Base-by-base conservation (phyloP, 30 jellyfish, hydroid and myxozoan species). In the Hydractinia echinata region DNA sequence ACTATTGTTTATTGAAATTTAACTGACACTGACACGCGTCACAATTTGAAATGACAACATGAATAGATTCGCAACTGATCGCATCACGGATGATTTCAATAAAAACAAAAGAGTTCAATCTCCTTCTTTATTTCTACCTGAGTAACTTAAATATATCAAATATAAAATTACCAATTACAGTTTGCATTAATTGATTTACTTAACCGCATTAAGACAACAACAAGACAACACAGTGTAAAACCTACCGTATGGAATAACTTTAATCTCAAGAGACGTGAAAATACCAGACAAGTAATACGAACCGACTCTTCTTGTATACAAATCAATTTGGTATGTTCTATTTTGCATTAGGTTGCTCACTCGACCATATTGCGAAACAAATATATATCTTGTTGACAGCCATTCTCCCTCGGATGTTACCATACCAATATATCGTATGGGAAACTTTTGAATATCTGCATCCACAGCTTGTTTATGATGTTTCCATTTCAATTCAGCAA, bases 201-300 rank as follows among this genome's bases (percentile, higher is more conserved):
- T 30, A 30, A 30, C 44, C 44, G 44, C 44, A 30, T 30, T 30
- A 30, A 30, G 44, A 30, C 44, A 30, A 30, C 44, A 30, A 30
- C 44, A 30, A 30, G 44, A 30, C 44, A 30, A 30, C 44, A 30
- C 44, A 30, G 44, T 30, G 44, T 30, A 30, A 30, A 58, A 64
- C 74, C 16, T 64, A 64, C 74, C 74, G 18, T 64, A 64, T 64
- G 74, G 74, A 44, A 64, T 51, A 6, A 51, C 39, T 64, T 64
- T 2, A 1, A 64, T 64, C 74, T 8, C 39, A 44, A 64, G 39
- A 6, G 10, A 6, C 18, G 39, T 44, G 19, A 64, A 7, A n/a
- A n/a, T 44, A 6, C 74, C 74, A 64, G 74, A 64, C 39, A 64
- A n/a, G 74, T 1, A 64, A 13, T 44, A 13, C 74, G 39, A 44